Evolutionary conservation across 2,113 vertebrate genomes (phyloP), one percentile per base, ranked within the genome.

Genomic region (Scopus umbretta): DNA sequence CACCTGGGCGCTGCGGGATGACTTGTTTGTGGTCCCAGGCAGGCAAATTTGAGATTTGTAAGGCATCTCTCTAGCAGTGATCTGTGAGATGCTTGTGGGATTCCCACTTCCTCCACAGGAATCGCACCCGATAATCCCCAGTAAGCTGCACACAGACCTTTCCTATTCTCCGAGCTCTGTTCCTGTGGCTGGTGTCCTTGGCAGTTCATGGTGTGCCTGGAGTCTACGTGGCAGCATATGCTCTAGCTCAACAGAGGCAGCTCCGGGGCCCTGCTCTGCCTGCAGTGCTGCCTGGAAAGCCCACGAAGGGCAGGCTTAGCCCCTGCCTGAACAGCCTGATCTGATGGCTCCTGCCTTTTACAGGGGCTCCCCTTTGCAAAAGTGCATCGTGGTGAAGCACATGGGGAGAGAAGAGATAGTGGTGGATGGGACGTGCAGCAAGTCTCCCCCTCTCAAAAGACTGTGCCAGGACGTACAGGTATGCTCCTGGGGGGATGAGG

Each of bases 381-480:
- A 96, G 82, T 99, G 99, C 78, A 99, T 99, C 27, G 98, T 99
- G 97, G 98, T 99, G 89, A 99, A 99, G 95, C 99, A 99, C 92
- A 90, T 99, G 81, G 98, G 98, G 63, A 99, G 99, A 93, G 98
- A 98, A 32, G 98, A 98, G 30, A 53, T 97, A 66, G 73, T 50
- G 12, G 74, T 47, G 66, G 95, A 98, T 1, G 97, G 97, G 53
- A 88, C 95, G 1, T 95, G 94, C 62, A 98, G 97, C 71, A 98
- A 98, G 76, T 99, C 99, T 32, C 99, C 99, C 38, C 99, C 99
- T 5, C 94, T 99, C 85, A 99, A 99, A 83, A 98, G 99, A 8
- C 36, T 98, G 58, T 99, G 99, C 82, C 98, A 99, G 5, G 98
- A 98, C 11, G 82, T 99, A 5, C 99, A 99, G 99, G 99, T 99